phyloP scores from a whole-genome alignment of 1,140 invertebrate species.

The Orchesella cincta region DNA sequence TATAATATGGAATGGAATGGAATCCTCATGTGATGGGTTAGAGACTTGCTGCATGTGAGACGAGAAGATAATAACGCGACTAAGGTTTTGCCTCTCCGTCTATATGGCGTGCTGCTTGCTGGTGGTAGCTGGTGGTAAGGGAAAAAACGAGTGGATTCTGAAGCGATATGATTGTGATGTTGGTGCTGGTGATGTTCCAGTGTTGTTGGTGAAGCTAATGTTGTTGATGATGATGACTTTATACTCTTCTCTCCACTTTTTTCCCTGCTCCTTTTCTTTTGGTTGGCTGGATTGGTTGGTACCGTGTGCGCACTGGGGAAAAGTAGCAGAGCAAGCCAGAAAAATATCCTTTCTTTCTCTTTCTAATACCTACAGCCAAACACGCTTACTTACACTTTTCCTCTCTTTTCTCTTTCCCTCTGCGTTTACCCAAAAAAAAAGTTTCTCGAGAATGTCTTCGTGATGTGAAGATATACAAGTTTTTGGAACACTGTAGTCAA shows the following conservation, averaged over 20 bases:
- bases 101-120: no score
- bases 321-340: constrained; percentile 10
- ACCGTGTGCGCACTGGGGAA: constrained; percentile 4
- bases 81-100: no score
- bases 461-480: no score
- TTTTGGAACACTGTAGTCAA: background rate
- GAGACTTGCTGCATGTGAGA: no score
- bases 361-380: constrained; percentile 30
- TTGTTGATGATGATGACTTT: constrained; percentile 9
- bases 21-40: no score
- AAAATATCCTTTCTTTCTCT: constrained; percentile 17
- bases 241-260: constrained; percentile 1
- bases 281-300: constrained; percentile 18
- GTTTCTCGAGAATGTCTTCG: background rate
- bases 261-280: constrained; percentile 5
- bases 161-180: constrained; percentile 15
- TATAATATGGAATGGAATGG: constrained; percentile 14
- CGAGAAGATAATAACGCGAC: no score
- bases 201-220: background rate
- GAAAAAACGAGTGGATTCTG: background rate
- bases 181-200: background rate
- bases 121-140: background rate
- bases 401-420: constrained; percentile 18
- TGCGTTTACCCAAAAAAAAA: background rate
- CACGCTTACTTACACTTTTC: constrained; percentile 39